Evolutionary conservation across 2,113 vertebrate species (phyloP), one percentile per base, ranked within the genome.

Genomic region (Peromyscus polionotus): DNA sequence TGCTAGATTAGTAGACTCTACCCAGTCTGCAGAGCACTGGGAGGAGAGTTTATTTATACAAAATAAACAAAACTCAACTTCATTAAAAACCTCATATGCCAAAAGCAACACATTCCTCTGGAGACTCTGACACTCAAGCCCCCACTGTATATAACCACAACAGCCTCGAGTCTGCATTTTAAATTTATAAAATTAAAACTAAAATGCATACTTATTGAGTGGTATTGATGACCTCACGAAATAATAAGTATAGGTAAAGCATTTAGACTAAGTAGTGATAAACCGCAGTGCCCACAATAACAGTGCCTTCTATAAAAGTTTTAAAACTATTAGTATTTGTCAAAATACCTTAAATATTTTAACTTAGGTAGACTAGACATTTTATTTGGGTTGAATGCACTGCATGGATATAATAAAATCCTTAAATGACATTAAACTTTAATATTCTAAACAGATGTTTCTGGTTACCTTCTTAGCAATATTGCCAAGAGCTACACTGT

Each of bases 381-480:
- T 96, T 95, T 95, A 92, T 81, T 96, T 96, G 90, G 57, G 59
- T 88, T 93, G 96, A 96, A 86, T 96, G 80, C 5, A 81, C 57
- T 94, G 83, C 19, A 83, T 90, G 39, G 39, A 88, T 93, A 6
- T 93, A 96, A 84, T 87, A 95, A 98, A 94, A 98, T 86, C 51
- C 89, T 95, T 95, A 98, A 95, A 97, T 92, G 88, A 81, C 59
- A 98, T 95, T 96, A 97, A 81, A 97, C 95, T 96, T 94, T 96
- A 96, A 87, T 85, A 97, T 93, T 92, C 91, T 93, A 31, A 88
- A 94, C 92, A 97, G 84, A 96, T 97, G 95, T 94, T 97, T 98
- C 90, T 31, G 54, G 97, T 97, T 95, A 98, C 79, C 68, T 93
- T 98, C 96, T 94, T 80, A 94, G 95, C 95, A 87, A 26, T 31